A percentile compares a stretch with the other conserved stretches of the same genome.
phyloP scores from a whole-genome alignment of 2,113 vertebrate species.

The Mormyrus iriodes region DNA sequence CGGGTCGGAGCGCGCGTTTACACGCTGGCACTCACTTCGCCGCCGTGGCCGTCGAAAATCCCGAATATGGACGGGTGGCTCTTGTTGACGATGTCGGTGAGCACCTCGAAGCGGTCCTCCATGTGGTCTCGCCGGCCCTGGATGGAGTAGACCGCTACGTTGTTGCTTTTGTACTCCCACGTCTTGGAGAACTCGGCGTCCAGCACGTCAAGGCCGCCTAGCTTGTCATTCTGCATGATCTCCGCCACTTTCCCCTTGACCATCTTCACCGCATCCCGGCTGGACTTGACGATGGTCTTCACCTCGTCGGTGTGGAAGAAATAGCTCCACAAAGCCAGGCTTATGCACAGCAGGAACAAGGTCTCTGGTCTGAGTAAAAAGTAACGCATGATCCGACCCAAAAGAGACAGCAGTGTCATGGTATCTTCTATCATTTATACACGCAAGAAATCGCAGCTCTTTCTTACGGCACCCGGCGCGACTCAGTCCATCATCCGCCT shows the following conservation, averaged over 20 bases:
- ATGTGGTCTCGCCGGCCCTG: conserved; percentile 96
- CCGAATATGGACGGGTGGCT: conserved; percentile 93
- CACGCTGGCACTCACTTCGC: conserved; percentile 77
- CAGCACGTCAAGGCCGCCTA: conserved; percentile 86
- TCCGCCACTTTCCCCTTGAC: conserved; percentile 96
- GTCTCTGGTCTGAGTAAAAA: conserved; percentile 97
- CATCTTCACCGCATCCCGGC: conserved; percentile 95
- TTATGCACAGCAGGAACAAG: conserved; percentile 91
- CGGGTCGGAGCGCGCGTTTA: not conserved
- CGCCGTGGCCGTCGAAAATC: conserved; percentile 94
- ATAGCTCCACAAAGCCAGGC: conserved; percentile 96
- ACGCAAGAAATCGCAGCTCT: conserved; percentile 46
- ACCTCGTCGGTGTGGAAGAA: conserved; percentile 99
- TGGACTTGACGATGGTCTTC: conserved; percentile 97
- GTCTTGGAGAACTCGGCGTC: conserved; percentile 93
- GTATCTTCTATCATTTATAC: conserved; percentile 97
- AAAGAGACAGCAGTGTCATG: conserved; percentile 95
- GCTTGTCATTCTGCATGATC: conserved; percentile 91
- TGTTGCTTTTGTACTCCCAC: conserved; percentile 91
- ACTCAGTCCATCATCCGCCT: conserved; percentile 51
- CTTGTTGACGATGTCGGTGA: conserved; percentile 85
- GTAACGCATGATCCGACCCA: conserved; percentile 98
- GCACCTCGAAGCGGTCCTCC: conserved; percentile 93
- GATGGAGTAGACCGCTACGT: conserved; percentile 92
- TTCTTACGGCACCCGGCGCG: conserved; percentile 36